Conservation (phyloP, 2,888 invertebrate species). For the Oxyteleia sp. region DNA sequence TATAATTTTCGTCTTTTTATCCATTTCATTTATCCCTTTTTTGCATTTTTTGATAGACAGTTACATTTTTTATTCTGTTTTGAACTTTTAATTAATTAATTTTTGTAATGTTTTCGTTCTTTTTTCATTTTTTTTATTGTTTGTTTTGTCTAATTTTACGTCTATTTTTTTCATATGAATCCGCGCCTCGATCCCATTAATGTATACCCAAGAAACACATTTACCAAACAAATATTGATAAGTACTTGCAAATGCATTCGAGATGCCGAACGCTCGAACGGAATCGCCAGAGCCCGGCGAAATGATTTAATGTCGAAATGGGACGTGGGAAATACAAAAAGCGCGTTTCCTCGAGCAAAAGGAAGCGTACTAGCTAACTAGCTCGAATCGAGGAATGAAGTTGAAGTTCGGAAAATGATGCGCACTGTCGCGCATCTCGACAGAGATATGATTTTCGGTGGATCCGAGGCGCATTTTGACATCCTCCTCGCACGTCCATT, state of each 20-base stretch:
- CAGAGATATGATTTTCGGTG: slow-evolving; percentile 53
- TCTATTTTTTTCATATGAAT: too few species aligned
- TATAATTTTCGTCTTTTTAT: too few species aligned
- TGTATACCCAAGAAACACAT: slow-evolving; percentile 5
- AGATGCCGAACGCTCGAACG: background rate
- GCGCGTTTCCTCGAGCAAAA: slow-evolving; percentile 18
- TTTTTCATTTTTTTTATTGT: too few species aligned
- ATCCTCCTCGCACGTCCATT: background rate
- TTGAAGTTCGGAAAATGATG: slow-evolving; percentile 35
- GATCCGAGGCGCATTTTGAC: slow-evolving; percentile 10
- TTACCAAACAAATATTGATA: slow-evolving; percentile 38
- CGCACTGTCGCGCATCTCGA: slow-evolving; percentile 21
- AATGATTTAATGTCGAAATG: background rate
- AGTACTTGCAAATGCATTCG: slow-evolving; percentile 22
- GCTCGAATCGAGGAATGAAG: slow-evolving; percentile 35
- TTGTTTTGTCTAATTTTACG: too few species aligned
- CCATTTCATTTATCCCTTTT: too few species aligned
- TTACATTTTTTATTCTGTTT: too few species aligned
- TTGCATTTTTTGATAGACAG: too few species aligned
- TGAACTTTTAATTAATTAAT: too few species aligned
- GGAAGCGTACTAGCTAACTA: slow-evolving; percentile 45
- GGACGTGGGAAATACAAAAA: slow-evolving; percentile 35
- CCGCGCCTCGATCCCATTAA: slow-evolving; percentile 7
- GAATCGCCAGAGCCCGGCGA: background rate
- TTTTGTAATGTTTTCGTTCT: too few species aligned